Evolutionary conservation across 2,888 invertebrate genomes (phyloP), one percentile per base, ranked within the genome.

Genomic region (Apeira syringaria): DNA sequence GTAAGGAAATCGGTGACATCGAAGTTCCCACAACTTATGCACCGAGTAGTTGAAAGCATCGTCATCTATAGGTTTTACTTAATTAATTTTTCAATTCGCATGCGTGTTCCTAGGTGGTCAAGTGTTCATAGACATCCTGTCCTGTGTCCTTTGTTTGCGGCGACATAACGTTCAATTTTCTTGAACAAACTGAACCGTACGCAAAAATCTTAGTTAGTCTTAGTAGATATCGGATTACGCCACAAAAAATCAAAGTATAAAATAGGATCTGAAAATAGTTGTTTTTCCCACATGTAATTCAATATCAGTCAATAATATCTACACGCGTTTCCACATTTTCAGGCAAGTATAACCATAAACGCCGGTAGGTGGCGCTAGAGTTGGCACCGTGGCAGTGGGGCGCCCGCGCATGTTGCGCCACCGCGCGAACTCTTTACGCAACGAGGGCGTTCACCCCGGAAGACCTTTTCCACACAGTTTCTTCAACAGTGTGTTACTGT

Each of bases 401-500:
- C 69, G 74, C 71, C 65, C 63, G 69, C 67, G 66, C 69, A 64
- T 66, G 72, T 77, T 79, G 80, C 82, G 81, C 84, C 80, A 84
- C 80, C 68, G 61, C 68, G 63, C 68, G 61, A 59, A 67, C 73
- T 69, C 72, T 87, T 88, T 88, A 86, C 87, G 88, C 89, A 89
- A 89, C 83, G 66, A 73, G 87, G 83, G 74, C 86, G 59, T 87
- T 89, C 78, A 89, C 88, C 89, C 88, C 89, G 89, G 89, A 88
- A 89, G 87, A 74, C 83, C 78, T 85, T 89, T 87, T 86, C 87
- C 85, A 84, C 70, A 71, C 77, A 76, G 85, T 86, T 87, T 86
- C 87, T 87, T 84, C 82, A 81, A 64, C 80, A 83, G 78, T 86
- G 72, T 85, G 85, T 84, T 87, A 83, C 75, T 83, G 80, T 74